phyloP scores from a whole-genome alignment of 1,140 invertebrate species.

The Apis cerana region DNA sequence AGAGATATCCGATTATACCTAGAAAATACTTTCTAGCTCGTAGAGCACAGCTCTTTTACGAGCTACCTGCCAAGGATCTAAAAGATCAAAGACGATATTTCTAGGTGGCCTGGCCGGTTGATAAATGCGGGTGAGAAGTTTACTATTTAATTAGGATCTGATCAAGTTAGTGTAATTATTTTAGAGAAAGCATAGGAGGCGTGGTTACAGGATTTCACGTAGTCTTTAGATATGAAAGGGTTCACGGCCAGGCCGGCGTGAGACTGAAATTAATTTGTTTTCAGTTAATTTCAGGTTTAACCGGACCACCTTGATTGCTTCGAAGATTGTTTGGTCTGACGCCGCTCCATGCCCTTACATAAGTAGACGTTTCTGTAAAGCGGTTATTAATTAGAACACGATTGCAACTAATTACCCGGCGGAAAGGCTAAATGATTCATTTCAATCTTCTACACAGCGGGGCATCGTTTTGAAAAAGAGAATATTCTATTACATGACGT shows the following conservation, averaged over 20 bases:
- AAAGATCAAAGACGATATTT: neutral
- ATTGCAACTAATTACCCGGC: slow-evolving; percentile 21
- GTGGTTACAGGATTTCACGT: slow-evolving; percentile 33
- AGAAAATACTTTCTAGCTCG: too few relatives aligned
- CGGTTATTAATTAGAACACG: slow-evolving; percentile 46
- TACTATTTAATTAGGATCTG: slow-evolving; percentile 46
- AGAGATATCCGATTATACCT: too few relatives aligned
- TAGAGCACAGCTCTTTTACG: neutral
- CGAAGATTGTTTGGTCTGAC: slow-evolving; percentile 36
- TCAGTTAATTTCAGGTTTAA: slow-evolving; percentile 51
- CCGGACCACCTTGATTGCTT: slow-evolving; percentile 54
- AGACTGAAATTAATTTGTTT: slow-evolving; percentile 62
- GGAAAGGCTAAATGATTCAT: neutral
- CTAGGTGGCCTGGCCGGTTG: neutral
- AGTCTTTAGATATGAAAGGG: slow-evolving; percentile 37
- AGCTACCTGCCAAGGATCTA: neutral
- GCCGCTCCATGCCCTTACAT: neutral
- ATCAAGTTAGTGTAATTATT: slow-evolving; percentile 49
- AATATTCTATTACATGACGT: neutral
- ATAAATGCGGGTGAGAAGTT: slow-evolving; percentile 13
- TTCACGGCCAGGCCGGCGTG: slow-evolving; percentile 23
- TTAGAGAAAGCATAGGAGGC: slow-evolving; percentile 30
- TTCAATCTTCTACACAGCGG: neutral
- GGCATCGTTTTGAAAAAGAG: neutral
- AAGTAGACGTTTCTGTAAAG: slow-evolving; percentile 23